Evolutionary conservation across 2,888 invertebrate species (phyloP), one percentile per base, ranked within the genome.

Genomic region (Epinotia ramella): DNA sequence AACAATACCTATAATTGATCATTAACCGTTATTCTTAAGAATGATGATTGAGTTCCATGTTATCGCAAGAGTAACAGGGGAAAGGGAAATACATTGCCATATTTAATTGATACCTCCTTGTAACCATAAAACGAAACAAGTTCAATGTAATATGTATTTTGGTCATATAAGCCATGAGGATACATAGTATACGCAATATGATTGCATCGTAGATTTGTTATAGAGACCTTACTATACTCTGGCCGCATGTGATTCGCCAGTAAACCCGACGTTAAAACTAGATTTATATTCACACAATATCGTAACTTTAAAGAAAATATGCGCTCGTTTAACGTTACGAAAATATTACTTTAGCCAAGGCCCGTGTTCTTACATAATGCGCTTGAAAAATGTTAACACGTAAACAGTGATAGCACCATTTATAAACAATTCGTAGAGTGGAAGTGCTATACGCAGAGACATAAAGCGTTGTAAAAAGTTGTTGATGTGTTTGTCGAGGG

Each of bases 321-420:
- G 81, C 78, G 79, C 75, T 76, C 79, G 77, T 79, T 83, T 80
- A 81, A 80, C 81, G 80, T 74, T 65, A 68, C 76, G 76, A 78
- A 81, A 80, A 81, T 78, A 81, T 83, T 81, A 82, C 78, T 77
- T 78, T 46, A 72, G 16, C 46, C 24, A 16, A 56, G 67, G 79
- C 77, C 76, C 84, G 81, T 84, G 83, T 79, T 79, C 74, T 71
- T 67, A 82, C 81, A 85, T 84, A 82, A 85, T 81, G 83, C 69
- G 59, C 76, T 69, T 73, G 77, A 67, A 78, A 62, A 77, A 77
- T 80, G 53, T 49, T 49, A 28, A 63, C 60, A 62, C 46, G 73
- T 63, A 67, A 68, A 77, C 64, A 56, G 56, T 57, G 28, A 67
- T 66, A 63, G 53, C 69, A 70, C 68, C 62, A 73, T 77, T 73